These are phyloP conservation scores for Tridacna gigas DNA, from an alignment of 2,888 invertebrate genomes.

Conservation along the genomic window DNA sequence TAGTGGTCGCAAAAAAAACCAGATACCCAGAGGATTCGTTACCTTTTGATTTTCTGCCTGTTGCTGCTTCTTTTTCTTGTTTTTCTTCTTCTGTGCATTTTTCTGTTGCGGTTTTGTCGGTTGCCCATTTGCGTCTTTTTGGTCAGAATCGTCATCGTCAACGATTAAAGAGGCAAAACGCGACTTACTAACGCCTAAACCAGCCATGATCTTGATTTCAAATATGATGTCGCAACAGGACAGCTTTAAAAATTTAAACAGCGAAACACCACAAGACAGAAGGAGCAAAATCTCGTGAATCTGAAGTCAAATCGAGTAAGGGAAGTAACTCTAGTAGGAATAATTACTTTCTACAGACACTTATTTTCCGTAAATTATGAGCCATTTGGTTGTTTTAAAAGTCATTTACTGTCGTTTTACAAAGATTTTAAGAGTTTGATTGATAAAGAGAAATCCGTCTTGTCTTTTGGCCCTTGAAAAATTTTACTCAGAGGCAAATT, in stretches of 20 bases:
- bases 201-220: slow-evolving; percentile 48
- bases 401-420: no score
- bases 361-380: no score
- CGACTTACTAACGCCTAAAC: slow-evolving; percentile 84
- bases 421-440: no score
- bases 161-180: slow-evolving; percentile 91
- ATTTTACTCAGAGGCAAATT: no score
- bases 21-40: neutral
- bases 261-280: slow-evolving; percentile 3
- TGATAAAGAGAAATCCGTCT: no score
- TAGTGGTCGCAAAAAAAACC: neutral
- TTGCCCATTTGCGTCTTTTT: slow-evolving; percentile 47
- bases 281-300: neutral
- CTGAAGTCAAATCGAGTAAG: neutral
- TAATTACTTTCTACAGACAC: neutral
- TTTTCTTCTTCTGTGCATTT: slow-evolving; percentile 72
- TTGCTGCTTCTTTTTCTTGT: slow-evolving; percentile 73
- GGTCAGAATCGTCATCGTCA: slow-evolving; percentile 89
- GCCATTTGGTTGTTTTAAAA: no score
- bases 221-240: neutral
- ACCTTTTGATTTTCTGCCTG: slow-evolving; percentile 70
- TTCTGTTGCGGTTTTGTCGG: slow-evolving; percentile 56
- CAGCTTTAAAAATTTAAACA: neutral
- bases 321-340: neutral
- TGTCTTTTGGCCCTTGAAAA: no score